Base-by-base conservation (phyloP, 2,888 invertebrate genomes). In the Amaurobius ferox region DNA sequence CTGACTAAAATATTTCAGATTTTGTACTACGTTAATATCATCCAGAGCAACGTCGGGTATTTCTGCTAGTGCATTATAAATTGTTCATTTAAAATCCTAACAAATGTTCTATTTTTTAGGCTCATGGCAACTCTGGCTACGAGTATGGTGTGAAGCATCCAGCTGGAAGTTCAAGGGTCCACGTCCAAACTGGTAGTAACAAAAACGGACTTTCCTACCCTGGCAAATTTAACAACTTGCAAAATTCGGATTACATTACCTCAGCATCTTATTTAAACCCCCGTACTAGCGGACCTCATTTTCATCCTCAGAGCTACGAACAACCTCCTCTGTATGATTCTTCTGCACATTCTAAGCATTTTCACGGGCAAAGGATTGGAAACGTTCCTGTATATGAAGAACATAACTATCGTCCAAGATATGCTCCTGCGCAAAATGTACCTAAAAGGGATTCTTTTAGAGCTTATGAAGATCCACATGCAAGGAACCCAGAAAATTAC, bases 101-200 rank as follows among this genome's bases (percentile, higher is more conserved):
- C n/a, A n/a, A n/a, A n/a, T n/a, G n/a, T n/a, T n/a, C n/a, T n/a
- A n/a, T n/a, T n/a, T n/a, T n/a, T n/a, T n/a, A n/a, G n/a, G n/a
- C n/a, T n/a, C n/a, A n/a, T n/a, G n/a, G n/a, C n/a, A 55, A 44
- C 2, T 64, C 29, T 32, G 72, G 68, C 13, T 81, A 61, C 62
- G 26, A 83, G 23, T 83, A 83, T 19, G 71, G 71, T 40, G 81
- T 83, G 7, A 35, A 70, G 0, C 81, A 83, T 26, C 64, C 70
- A 0, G 40, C 70, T 11, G 81, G 81, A 26, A 71, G 35, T 32
- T 83, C 81, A 6, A 70, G 74, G 13, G 76, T 76, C 13, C 76
- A 76, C 44, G 35, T 83, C n/a, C 68, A 48, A 23, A 30, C 61
- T 13, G 81, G 81, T 9, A n/a, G 35, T 5, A 23, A 23, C 32